A percentile compares a stretch with the other conserved stretches of the same genome.
phyloP scores from a whole-genome alignment of 2,113 vertebrate genomes.

The Beaufortia kweichowensis region DNA sequence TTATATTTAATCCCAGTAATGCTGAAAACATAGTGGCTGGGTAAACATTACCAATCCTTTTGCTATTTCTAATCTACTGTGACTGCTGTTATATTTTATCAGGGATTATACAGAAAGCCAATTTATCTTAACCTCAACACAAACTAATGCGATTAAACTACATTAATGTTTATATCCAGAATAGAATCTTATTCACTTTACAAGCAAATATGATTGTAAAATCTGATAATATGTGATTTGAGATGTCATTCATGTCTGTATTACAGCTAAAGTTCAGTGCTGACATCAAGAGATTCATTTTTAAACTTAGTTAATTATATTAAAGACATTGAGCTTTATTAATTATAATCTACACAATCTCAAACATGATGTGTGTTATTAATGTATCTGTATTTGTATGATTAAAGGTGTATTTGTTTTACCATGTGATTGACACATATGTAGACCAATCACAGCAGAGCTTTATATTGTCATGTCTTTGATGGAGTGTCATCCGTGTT shows the following conservation, averaged over 20 bases:
- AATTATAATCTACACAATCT: slow-evolving; percentile 54
- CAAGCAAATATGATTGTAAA: too few species aligned
- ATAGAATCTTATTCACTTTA: too few species aligned
- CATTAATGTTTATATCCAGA: not conserved
- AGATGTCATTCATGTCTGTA: too few species aligned
- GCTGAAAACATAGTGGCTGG: not conserved
- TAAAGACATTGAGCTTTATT: slow-evolving; percentile 53
- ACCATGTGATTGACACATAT: not conserved
- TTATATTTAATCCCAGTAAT: slow-evolving; percentile 2
- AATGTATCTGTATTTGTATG: slow-evolving; percentile 46
- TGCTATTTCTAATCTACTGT: not conserved
- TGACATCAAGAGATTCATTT: not conserved
- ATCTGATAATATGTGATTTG: too few species aligned
- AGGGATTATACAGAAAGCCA: not conserved
- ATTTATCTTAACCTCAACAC: not conserved
- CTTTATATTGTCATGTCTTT: slow-evolving; percentile 8
- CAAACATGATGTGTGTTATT: not conserved
- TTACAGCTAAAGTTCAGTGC: too few species aligned
- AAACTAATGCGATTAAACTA: not conserved
- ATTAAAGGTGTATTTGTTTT: slow-evolving; percentile 30
- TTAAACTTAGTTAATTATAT: slow-evolving; percentile 48
- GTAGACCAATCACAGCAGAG: not conserved
- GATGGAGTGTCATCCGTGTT: not conserved
- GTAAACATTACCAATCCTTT: slow-evolving; percentile 16
- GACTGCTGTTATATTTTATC: not conserved